Percentiles rank a stretch among this genome's conserved stretches.
These are phyloP conservation scores for Actias luna DNA, from an alignment of 2,888 invertebrate genomes.

Conservation along the genomic window DNA sequence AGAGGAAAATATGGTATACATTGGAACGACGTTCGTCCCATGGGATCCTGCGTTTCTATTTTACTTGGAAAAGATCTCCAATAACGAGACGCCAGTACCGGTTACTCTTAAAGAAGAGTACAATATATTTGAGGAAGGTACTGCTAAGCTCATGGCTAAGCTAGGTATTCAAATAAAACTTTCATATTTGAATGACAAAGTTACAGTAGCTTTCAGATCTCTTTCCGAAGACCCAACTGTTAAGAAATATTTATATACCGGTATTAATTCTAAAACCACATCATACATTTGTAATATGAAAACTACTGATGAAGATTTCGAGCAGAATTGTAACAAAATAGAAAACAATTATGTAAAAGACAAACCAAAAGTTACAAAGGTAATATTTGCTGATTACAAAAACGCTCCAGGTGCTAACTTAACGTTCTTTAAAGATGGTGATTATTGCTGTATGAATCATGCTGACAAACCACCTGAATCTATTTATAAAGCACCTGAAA, in stretches of 20 bases:
- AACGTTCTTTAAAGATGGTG: conserved; percentile 61
- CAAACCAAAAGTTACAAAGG: conserved; percentile 46
- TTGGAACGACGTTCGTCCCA: conserved; percentile 57
- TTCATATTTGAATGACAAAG: conserved; percentile 58
- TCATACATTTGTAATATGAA: conserved; percentile 73
- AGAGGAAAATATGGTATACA: conserved; percentile 60
- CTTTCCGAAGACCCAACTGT: conserved; percentile 65
- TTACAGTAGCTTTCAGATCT: conserved; percentile 66
- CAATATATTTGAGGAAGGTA: conserved; percentile 72
- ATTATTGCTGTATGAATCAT: conserved; percentile 64
- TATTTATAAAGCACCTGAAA: conserved; percentile 62
- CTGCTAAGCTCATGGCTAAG: conserved; percentile 65
- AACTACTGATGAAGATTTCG: conserved; percentile 64
- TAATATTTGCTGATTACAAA: conserved; percentile 62
- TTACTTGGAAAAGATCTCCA: conserved; percentile 54
- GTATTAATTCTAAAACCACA: conserved; percentile 68
- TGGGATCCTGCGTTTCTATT: conserved; percentile 63
- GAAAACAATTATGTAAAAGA: conserved; percentile 54
- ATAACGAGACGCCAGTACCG: conserved; percentile 46
- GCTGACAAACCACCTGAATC: conserved; percentile 69
- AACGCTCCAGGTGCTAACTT: conserved; percentile 69
- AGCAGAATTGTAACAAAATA: conserved; percentile 60
- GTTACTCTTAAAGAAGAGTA: conserved; percentile 63
- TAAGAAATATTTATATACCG: conserved; percentile 68
- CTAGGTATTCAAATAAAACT: conserved; percentile 67